Evolutionary conservation across 2,888 invertebrate species (phyloP).

Genomic region (Hypsopygia costalis): DNA sequence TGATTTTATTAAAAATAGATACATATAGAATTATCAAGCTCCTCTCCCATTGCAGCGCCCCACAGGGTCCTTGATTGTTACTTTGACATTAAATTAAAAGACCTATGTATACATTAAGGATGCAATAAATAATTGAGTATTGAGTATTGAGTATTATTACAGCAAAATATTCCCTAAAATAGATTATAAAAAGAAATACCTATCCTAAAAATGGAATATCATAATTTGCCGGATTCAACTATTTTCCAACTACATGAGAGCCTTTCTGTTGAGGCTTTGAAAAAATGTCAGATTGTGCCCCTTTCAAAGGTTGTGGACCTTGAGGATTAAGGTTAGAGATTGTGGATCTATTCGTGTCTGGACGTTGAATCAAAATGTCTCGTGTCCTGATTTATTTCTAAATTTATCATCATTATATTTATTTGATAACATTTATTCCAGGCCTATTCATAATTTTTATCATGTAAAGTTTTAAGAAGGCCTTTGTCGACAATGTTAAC

Average conservation of each 20-base stretch:
- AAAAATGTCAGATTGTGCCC: conserved; percentile 30
- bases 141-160: no score
- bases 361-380: conserved; percentile 23
- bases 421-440: neutral
- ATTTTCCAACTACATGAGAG: conserved; percentile 34
- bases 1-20: no score
- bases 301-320: conserved; percentile 45
- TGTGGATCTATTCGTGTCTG: conserved; percentile 29
- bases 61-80: no score
- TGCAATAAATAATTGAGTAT: no score
- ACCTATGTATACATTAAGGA: no score
- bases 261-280: conserved; percentile 33
- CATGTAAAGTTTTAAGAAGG: neutral
- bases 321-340: conserved; percentile 49
- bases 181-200: no score
- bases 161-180: no score
- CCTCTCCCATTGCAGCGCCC: no score
- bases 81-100: no score
- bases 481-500: neutral
- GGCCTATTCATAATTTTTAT: no score
- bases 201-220: no score
- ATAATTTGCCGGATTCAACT: conserved; percentile 17
- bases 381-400: conserved; percentile 16
- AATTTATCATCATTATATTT: conserved; percentile 3
- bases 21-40: no score